A percentile compares a stretch with the other conserved stretches of the same genome.
These are phyloP conservation scores for Hydroisotoma schaefferi DNA, from an alignment of 2,888 invertebrate genomes.

Conservation along the genomic window DNA sequence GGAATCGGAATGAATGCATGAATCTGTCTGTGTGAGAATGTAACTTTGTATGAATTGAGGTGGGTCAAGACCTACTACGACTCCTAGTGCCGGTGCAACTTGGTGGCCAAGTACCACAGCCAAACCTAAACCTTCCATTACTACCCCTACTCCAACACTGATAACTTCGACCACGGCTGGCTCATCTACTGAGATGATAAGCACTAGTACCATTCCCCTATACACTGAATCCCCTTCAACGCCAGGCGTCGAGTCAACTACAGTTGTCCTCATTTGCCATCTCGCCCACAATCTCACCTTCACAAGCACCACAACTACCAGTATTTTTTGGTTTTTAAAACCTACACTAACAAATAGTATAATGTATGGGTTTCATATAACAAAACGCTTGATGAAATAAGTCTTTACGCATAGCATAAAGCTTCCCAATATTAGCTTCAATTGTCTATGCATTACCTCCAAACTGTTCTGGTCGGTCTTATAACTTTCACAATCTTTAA, in stretches of 20 bases:
- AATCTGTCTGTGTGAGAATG: too few relatives aligned
- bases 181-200: conserved; percentile 65
- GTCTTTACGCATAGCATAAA: too few relatives aligned
- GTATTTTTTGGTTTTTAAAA: background rate
- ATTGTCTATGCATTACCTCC: background rate
- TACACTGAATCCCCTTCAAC: conserved; percentile 49
- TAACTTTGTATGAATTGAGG: conserved; percentile 3
- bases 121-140: conserved; percentile 46
- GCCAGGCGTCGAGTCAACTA: conserved; percentile 32
- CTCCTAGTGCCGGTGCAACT: conserved; percentile 19
- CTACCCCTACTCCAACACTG: conserved; percentile 47
- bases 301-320: background rate
- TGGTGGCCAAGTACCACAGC: conserved; percentile 23
- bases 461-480: too few relatives aligned
- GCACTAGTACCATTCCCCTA: conserved; percentile 73
- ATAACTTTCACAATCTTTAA: too few relatives aligned
- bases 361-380: too few relatives aligned
- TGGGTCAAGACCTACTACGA: conserved; percentile 10
- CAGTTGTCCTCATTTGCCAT: conserved; percentile 16
- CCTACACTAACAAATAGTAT: too few relatives aligned
- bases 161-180: conserved; percentile 52
- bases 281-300: background rate
- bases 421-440: too few relatives aligned
- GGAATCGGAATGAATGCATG: too few relatives aligned
- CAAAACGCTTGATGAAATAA: too few relatives aligned